phyloP scores from a whole-genome alignment of 2,797 vertebrate species.

The Melopsittacus undulatus region DNA sequence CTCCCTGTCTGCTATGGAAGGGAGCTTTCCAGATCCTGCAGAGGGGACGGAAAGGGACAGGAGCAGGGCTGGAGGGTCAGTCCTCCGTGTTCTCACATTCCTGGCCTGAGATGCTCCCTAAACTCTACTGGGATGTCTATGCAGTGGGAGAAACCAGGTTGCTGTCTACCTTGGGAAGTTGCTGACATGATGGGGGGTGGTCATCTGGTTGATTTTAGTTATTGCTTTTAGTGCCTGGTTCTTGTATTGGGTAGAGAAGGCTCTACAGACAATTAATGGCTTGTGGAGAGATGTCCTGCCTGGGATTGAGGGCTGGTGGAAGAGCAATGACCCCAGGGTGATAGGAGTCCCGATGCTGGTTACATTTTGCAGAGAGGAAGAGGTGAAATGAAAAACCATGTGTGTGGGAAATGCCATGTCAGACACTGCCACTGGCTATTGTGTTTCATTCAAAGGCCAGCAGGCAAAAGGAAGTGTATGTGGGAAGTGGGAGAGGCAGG shows the following conservation, averaged over 20 bases:
- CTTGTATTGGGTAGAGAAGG: not conserved
- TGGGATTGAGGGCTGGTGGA: not conserved
- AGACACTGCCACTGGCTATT: not conserved
- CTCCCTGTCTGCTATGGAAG: not conserved
- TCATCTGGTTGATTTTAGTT: not conserved
- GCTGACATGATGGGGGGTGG: fast-evolving
- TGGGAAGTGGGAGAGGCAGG: conserved; percentile 45
- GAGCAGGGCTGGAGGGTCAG: not conserved
- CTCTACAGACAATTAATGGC: not conserved
- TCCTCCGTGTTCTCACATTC: not conserved
- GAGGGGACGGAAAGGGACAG: not conserved
- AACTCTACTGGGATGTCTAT: not conserved
- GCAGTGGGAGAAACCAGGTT: not conserved
- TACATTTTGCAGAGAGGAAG: not conserved
- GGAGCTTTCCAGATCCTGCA: not conserved
- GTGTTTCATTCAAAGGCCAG: not conserved
- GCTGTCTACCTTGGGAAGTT: not conserved
- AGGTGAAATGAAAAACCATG: not conserved
- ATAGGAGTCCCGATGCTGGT: not conserved
- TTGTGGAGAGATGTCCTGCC: not conserved
- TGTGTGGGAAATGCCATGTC: not conserved
- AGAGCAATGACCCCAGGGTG: fast-evolving
- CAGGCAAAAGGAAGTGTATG: not conserved
- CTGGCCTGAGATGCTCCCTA: not conserved
- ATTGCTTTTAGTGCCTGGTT: not conserved